phyloP scores from a whole-genome alignment of 1,140 invertebrate genomes.

The Arion vulgaris region DNA sequence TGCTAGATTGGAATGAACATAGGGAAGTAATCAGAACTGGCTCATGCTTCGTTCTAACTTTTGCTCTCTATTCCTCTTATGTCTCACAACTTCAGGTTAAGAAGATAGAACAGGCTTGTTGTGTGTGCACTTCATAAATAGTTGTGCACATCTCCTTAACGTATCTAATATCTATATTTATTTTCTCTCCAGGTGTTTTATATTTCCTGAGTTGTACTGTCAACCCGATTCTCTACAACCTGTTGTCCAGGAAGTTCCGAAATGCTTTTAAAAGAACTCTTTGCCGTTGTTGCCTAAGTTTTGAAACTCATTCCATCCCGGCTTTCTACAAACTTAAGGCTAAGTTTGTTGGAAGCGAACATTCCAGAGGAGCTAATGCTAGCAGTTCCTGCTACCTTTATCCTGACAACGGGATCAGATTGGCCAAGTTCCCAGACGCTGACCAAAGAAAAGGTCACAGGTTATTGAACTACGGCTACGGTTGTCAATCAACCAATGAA shows the following conservation, averaged over 20 bases:
- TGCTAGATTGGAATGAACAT: no score
- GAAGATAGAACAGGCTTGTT: no score
- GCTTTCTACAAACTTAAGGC: conserved; percentile 50
- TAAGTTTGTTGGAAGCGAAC: conserved; percentile 40
- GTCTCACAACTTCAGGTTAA: no score
- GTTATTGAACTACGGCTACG: conserved; percentile 16
- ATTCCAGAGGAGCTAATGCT: background rate
- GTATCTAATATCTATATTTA: no score
- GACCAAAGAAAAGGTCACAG: background rate
- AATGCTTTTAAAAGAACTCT: conserved; percentile 72
- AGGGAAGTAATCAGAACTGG: no score
- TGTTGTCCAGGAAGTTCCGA: conserved; percentile 76
- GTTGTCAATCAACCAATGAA: conserved; percentile 48
- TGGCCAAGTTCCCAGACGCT: conserved; percentile 39
- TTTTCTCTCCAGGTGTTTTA: conserved; percentile 52
- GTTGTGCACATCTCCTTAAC: no score
- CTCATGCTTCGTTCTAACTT: no score
- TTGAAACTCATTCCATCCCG: conserved; percentile 41
- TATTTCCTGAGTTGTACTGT: conserved; percentile 78
- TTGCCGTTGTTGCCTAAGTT: conserved; percentile 49
- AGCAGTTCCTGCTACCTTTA: conserved; percentile 25
- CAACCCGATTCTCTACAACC: conserved; percentile 78
- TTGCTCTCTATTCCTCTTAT: no score
- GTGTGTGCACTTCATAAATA: no score
- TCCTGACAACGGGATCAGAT: conserved; percentile 29